A percentile compares a stretch with the other conserved stretches of the same genome.
Conservation (phyloP, 2,888 invertebrate genomes). For the Pinctada fucata region DNA sequence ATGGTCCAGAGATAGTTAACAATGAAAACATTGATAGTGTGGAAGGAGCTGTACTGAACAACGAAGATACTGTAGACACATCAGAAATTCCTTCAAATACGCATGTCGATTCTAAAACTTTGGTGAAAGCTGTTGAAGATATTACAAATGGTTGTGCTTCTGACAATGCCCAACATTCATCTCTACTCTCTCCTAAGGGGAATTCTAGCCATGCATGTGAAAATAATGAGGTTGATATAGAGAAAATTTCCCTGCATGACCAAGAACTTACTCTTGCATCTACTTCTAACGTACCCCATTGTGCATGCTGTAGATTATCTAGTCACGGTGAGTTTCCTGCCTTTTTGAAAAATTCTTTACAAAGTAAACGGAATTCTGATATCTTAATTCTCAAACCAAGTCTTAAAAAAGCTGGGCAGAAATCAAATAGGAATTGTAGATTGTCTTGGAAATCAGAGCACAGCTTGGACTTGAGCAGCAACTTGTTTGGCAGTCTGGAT, state of each 20-base stretch:
- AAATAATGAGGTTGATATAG: too few species aligned
- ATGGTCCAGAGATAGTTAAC: background rate
- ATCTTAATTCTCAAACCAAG: constrained; percentile 57
- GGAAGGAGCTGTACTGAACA: constrained; percentile 2
- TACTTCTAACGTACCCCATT: constrained; percentile 45
- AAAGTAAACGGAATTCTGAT: constrained; percentile 59
- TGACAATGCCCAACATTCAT: too few species aligned
- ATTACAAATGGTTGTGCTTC: constrained; percentile 29
- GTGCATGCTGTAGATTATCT: constrained; percentile 21
- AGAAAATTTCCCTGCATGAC: too few species aligned
- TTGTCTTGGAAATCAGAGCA: constrained; percentile 67
- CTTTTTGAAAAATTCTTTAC: constrained; percentile 43
- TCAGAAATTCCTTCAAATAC: too few species aligned
- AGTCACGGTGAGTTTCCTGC: constrained; percentile 59
- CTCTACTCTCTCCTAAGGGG: too few species aligned
- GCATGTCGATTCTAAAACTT: constrained; percentile 41
- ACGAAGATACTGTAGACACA: constrained; percentile 46
- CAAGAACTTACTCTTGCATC: too few species aligned
- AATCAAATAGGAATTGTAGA: constrained; percentile 52
- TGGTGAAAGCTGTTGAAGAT: constrained; percentile 29
- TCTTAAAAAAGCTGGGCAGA: constrained; percentile 50
- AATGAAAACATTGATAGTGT: constrained; percentile 13
- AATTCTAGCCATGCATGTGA: too few species aligned
- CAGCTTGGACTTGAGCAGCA: constrained; percentile 59
- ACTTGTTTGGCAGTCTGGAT: constrained; percentile 59